Evolutionary conservation across 2,113 vertebrate species (phyloP), one percentile per base, ranked within the genome.

Genomic region (Protomyctophum bolini): DNA sequence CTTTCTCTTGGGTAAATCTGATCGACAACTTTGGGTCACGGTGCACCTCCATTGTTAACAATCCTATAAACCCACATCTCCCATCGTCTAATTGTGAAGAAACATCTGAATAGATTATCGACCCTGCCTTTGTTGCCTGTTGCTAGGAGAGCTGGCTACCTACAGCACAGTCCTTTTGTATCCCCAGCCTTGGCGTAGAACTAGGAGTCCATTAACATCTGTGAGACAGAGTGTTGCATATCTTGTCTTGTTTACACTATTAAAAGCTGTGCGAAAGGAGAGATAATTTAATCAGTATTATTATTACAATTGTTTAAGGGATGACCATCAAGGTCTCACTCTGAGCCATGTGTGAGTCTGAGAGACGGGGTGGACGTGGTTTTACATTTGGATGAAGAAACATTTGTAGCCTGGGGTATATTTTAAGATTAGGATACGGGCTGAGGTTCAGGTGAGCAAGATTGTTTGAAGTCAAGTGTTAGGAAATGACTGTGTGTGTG

Each of bases 111-210:
- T 15, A 62, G n/a, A 63, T 60, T 48, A 48, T 65, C 58, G 21
- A 68, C 54, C 56, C 56, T 67, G 76, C 71, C 82, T 48, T 85
- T 68, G 81, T 59, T 73, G 75, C 75, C 59, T 81, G 84, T 86
- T 86, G 87, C 83, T 78, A 76, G 67, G 83, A 79, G 70, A 77
- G 83, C 73, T 65, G 62, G 77, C 77, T 68, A 66, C 80, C 75
- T 28, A 77, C 69, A 77, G 33, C 33, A 41, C 33, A 41, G 0
- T 1, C 5, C 33, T 66, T 45, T 63, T 71, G 74, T 55, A 59
- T 73, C 68, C 52, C 70, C 56, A 76, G 72, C 76, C 61, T 46
- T 70, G 47, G 72, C 54, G 68, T 62, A 55, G 66, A 68, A 55
- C 62, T 76, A 45, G 8, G n/a, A 70, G 58, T 66, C 21, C 68